A percentile compares a stretch with the other conserved stretches of the same genome.
Conservation (phyloP, 2,797 vertebrate genomes). For the Danio jaintianensis region DNA sequence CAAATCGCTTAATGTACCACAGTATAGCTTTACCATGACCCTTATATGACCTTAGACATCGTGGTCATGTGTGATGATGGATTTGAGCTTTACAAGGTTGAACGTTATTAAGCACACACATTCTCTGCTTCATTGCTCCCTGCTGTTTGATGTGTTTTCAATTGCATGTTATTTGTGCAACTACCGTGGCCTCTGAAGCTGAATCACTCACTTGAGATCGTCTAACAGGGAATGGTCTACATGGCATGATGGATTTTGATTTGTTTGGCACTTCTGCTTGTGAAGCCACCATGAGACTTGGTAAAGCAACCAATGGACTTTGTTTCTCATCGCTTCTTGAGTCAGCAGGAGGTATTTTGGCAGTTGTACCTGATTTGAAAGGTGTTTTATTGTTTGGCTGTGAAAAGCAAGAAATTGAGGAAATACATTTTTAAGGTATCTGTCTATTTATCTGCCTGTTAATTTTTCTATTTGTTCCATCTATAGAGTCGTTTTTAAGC, state of each 20-base stretch:
- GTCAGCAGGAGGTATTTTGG: slow-evolving; percentile 13
- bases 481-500: too few relatives aligned
- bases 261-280: slow-evolving; percentile 5
- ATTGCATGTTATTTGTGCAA: slow-evolving; percentile 25
- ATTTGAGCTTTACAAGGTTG: slow-evolving; percentile 30
- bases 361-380: neutral
- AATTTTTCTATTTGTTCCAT: neutral
- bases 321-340: neutral
- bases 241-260: neutral
- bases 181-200: neutral
- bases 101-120: slow-evolving; percentile 34
- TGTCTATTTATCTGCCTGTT: neutral
- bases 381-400: slow-evolving; percentile 16
- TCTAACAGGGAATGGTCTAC: neutral
- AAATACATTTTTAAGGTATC: neutral
- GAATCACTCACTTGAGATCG: slow-evolving; percentile 16
- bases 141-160: slow-evolving; percentile 28
- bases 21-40: neutral
- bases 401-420: neutral
- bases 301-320: neutral
- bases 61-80: slow-evolving; percentile 20
- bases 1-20: neutral
- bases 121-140: slow-evolving; percentile 43
- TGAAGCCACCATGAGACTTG: neutral
- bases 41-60: slow-evolving; percentile 19